Evolutionary conservation across 2,888 invertebrate genomes (phyloP).

Genomic region (Synanthedon myopaeformis): DNA sequence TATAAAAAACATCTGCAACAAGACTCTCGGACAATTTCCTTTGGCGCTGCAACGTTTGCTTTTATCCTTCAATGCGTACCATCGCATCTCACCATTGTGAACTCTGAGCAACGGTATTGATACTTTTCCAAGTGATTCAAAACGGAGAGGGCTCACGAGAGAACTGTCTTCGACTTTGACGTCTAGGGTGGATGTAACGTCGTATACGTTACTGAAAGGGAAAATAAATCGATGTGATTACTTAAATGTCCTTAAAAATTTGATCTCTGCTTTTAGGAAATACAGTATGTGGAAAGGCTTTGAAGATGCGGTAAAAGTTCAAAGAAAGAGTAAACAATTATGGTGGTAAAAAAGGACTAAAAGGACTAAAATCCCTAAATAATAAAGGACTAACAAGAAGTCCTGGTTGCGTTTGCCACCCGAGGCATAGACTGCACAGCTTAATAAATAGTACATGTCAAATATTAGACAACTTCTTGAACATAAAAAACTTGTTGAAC

Average conservation of each 20-base stretch:
- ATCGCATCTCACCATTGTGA: slow-evolving; percentile 32
- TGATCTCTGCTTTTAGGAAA: too few relatives aligned
- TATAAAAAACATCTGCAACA: slow-evolving; percentile 40
- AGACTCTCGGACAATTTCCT: slow-evolving; percentile 51
- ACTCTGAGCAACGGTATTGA: slow-evolving; percentile 49
- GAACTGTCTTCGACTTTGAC: slow-evolving; percentile 44
- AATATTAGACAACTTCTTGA: neutral
- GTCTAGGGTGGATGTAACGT: slow-evolving; percentile 47
- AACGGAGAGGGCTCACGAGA: slow-evolving; percentile 21
- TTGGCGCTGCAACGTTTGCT: slow-evolving; percentile 35
- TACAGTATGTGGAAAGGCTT: too few relatives aligned
- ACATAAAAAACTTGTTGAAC: neutral
- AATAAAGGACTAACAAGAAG: too few relatives aligned
- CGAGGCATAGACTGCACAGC: neutral
- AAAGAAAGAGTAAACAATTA: too few relatives aligned
- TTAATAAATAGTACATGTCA: neutral
- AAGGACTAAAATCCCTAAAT: too few relatives aligned
- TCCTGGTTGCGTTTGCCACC: neutral
- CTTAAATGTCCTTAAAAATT: too few relatives aligned
- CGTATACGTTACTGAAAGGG: slow-evolving; percentile 48
- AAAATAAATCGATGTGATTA: too few relatives aligned
- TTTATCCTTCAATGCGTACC: slow-evolving; percentile 52
- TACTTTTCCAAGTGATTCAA: slow-evolving; percentile 39
- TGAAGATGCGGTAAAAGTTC: too few relatives aligned
- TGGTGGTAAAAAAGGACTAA: too few relatives aligned